phyloP scores from a whole-genome alignment of 2,797 vertebrate genomes.

The Agapornis canus region DNA sequence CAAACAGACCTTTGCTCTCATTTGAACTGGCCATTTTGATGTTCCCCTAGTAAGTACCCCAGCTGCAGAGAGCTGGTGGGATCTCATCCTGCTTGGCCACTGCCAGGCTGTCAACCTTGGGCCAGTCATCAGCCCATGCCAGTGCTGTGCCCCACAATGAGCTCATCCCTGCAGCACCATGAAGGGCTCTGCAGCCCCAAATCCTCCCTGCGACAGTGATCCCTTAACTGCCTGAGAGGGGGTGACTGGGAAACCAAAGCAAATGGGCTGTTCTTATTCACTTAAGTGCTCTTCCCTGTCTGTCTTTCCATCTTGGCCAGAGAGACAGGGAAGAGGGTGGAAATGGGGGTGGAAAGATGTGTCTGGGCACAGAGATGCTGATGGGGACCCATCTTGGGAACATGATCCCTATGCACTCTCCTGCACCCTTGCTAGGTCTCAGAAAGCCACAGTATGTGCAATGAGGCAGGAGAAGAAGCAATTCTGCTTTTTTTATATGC shows the following conservation, averaged over 20 bases:
- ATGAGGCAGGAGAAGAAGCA: not conserved
- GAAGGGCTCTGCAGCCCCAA: not conserved
- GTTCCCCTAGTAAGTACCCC: not conserved
- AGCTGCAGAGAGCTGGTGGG: not conserved
- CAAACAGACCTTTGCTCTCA: not conserved
- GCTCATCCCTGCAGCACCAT: not conserved
- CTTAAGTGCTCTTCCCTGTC: not conserved
- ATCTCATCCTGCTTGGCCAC: not conserved
- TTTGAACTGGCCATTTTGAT: not conserved
- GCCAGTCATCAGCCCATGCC: not conserved
- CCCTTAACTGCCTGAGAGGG: constrained; percentile 13
- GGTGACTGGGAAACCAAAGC: constrained; percentile 7
- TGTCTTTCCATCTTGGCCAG: not conserved
- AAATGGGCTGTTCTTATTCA: constrained; percentile 40
- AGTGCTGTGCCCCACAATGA: not conserved
- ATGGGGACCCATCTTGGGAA: not conserved
- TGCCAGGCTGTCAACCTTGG: not conserved
- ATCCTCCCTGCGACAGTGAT: not conserved
- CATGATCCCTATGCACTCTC: fast-evolving
- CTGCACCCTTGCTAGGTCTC: not conserved
- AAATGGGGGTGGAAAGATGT: fast-evolving
- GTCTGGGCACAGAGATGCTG: fast-evolving
- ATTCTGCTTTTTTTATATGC: not conserved
- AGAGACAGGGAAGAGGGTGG: not conserved
- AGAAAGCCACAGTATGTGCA: not conserved